Base-by-base conservation (phyloP, 1,140 invertebrate species). In the Calephelis nemesis region DNA sequence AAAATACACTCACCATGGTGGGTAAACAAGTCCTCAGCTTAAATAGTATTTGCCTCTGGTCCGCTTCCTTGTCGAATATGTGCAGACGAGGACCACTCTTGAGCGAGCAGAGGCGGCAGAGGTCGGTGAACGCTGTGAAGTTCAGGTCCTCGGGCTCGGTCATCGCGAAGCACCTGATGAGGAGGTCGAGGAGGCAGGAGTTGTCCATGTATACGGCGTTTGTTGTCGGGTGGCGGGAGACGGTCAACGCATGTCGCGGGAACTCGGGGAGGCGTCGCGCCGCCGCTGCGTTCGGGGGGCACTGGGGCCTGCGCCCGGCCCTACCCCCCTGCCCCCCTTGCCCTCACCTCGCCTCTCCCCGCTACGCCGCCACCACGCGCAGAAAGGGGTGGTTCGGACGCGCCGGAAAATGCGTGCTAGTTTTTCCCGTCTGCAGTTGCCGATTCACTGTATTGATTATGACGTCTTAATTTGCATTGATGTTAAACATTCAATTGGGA, bases 21-120 rank as follows among this genome's bases (percentile, higher is more conserved):
- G 94, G 94, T 84, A 95, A 91, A 76, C 94, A 94, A 65, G 94
- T 94, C 70, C 94, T 92, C 75, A 95, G 92, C 87, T 95, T 95
- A 82, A 95, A 95, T 49, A 95, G 91, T 66, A 95, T 92, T 83
- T 95, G 94, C 65, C 94, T 89, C 74, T 95, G 94, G 81, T 95
- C 94, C 47, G 94, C 93, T 76, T 95, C 94, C 78, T 95, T 95
- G 77, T 95, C 94, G 81, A 95, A 95, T 77, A 95, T 94, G 80
- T 95, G 94, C 54, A 95, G 90, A 78, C 93, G 84, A 66, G 94
- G 93, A 50, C 93, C 94, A 70, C 93, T 94, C 82, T 94, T 95
- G 50, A 95, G 87, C 67, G 94, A 94, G 76, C 95, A 95, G 65
- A 95, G 92, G 75, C 95, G 92, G 79, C 95, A 95, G 47, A 95